Conservation (phyloP, 2,797 vertebrate species). For the Chiroxiphia lanceolata region DNA sequence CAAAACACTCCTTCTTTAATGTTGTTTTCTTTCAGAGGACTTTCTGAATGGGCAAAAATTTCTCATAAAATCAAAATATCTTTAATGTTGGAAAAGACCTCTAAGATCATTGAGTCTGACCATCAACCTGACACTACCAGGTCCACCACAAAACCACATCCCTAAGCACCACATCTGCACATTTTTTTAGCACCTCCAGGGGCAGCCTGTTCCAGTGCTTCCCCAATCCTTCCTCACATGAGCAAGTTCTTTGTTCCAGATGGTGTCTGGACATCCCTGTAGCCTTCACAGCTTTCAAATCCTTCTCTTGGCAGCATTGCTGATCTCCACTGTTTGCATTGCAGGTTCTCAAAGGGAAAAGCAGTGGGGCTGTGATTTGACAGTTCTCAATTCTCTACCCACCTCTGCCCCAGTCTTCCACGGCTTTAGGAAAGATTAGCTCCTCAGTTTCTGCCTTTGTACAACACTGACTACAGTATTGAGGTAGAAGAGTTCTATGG, state of each 20-base stretch:
- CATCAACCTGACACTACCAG: not conserved
- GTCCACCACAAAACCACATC: not conserved
- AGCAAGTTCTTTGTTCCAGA: not conserved
- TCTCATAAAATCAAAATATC: not conserved
- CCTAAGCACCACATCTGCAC: not conserved
- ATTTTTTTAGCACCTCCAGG: not conserved
- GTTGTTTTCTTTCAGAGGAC: not conserved
- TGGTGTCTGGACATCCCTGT: not conserved
- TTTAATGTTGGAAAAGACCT: not conserved
- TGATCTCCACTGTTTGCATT: not conserved
- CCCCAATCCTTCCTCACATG: not conserved
- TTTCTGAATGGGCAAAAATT: not conserved
- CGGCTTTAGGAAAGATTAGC: not conserved
- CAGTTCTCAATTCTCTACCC: not conserved
- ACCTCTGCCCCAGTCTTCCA: not conserved
- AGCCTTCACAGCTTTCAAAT: not conserved
- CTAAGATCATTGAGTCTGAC: too few species aligned
- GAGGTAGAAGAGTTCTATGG: not conserved
- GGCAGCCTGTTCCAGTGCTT: not conserved
- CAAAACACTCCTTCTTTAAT: not conserved
- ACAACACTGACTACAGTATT: not conserved
- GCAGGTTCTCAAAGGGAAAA: not conserved
- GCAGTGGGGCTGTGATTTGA: not conserved
- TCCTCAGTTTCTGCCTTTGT: not conserved
- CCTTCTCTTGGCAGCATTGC: not conserved